These are phyloP conservation scores for Calycopis cecrops DNA, from an alignment of 1,140 invertebrate species.

Conservation along the genomic window DNA sequence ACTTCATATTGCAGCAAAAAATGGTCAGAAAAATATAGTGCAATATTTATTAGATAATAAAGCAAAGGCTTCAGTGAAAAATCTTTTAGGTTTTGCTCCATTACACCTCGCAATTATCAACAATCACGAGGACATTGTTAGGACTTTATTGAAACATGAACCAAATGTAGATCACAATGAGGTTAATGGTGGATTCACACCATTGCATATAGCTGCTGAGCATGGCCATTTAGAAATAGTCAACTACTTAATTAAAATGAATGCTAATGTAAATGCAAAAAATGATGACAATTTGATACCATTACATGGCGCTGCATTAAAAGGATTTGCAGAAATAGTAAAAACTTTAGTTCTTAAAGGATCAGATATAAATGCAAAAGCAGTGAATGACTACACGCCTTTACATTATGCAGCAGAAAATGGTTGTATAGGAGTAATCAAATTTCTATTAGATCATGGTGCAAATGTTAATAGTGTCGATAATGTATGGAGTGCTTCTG, in stretches of 20 bases:
- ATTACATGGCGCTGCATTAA: constrained; percentile 3
- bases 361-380: neutral
- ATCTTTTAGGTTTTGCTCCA: neutral
- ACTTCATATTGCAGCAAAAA: constrained; percentile 4
- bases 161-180: neutral
- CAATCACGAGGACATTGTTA: neutral
- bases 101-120: neutral
- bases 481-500: neutral
- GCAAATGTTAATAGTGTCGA: neutral
- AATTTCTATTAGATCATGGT: neutral
- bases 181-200: neutral
- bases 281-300: constrained; percentile 6
- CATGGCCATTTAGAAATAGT: constrained; percentile 4
- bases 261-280: neutral
- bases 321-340: neutral
- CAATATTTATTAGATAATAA: constrained; percentile 3
- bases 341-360: neutral
- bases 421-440: neutral
- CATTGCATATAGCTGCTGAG: constrained; percentile 7
- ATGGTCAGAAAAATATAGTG: neutral
- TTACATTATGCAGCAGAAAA: constrained; percentile 2
- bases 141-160: neutral
- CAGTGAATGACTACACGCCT: neutral
- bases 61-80: neutral
- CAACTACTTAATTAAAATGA: neutral